These are phyloP conservation scores for Hephaestus fuliginosus DNA, from an alignment of 2,797 vertebrate species.

Conservation along the genomic window DNA sequence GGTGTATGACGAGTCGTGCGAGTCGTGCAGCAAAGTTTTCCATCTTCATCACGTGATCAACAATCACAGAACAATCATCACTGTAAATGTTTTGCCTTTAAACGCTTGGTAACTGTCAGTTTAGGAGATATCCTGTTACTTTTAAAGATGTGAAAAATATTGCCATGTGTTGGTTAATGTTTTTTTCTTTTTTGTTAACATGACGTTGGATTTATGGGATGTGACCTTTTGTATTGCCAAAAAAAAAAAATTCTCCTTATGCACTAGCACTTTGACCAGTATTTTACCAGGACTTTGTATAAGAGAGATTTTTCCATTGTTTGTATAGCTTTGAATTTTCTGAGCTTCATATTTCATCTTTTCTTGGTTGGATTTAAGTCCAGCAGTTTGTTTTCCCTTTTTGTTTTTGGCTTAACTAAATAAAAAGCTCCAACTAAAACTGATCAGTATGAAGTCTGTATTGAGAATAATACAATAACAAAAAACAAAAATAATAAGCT, in stretches of 20 bases:
- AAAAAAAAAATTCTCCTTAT: constrained; percentile 61
- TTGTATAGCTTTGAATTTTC: constrained; percentile 48
- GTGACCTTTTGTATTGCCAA: constrained; percentile 48
- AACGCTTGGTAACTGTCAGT: not conserved
- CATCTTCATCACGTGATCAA: not conserved
- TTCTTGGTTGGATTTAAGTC: constrained; percentile 14
- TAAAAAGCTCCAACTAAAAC: constrained; percentile 48
- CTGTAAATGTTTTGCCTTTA: constrained; percentile 10
- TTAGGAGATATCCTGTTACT: not conserved
- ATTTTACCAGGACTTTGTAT: constrained; percentile 63
- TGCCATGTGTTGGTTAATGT: not conserved
- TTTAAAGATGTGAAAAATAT: constrained; percentile 36
- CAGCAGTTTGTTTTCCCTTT: constrained; percentile 14
- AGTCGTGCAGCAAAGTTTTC: no score
- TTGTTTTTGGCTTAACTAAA: constrained; percentile 50
- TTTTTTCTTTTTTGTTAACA: not conserved
- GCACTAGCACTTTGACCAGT: constrained; percentile 84
- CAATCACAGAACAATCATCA: not conserved
- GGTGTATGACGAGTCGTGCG: no score
- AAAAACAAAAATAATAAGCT: no score
- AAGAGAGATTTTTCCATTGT: constrained; percentile 37
- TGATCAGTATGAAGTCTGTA: not conserved
- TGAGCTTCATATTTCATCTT: constrained; percentile 36
- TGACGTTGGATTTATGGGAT: constrained; percentile 1
- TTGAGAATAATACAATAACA: not conserved